Evolutionary conservation across 2,113 vertebrate species (phyloP).

Genomic region (Fregetta grallaria): DNA sequence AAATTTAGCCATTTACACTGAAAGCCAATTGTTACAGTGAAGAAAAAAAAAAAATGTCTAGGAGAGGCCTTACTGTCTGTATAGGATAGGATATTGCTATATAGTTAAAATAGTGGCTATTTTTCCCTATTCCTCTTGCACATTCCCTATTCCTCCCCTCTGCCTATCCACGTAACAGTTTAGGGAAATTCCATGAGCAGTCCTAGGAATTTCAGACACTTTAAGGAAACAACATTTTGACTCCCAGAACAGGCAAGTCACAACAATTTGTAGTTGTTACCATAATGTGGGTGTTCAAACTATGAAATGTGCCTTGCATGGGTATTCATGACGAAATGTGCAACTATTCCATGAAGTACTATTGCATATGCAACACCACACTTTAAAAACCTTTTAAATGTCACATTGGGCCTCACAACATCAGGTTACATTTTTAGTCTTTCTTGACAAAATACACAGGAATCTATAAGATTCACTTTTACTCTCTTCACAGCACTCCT

Average conservation of each 20-base stretch:
- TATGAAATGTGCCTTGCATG: neutral
- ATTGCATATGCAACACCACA: accelerated
- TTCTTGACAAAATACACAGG: neutral
- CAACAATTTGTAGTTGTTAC: neutral
- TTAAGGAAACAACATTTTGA: neutral
- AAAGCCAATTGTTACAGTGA: neutral
- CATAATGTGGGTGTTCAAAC: neutral
- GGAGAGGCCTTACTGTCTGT: neutral
- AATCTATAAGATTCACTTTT: neutral
- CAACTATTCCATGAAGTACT: neutral
- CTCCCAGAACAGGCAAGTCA: neutral
- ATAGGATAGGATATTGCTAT: neutral
- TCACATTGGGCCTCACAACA: neutral
- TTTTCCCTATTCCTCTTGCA: neutral
- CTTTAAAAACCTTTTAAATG: neutral
- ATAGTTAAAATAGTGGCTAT: neutral
- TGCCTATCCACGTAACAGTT: neutral
- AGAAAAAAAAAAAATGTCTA: neutral
- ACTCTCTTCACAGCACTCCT: neutral
- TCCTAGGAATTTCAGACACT: neutral
- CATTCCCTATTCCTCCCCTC: neutral
- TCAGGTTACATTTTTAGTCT: neutral
- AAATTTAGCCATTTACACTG: neutral
- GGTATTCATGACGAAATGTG: accelerated
- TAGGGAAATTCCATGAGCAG: neutral